Base-by-base conservation (phyloP, 1,140 invertebrate species). In the Hermetia illucens region DNA sequence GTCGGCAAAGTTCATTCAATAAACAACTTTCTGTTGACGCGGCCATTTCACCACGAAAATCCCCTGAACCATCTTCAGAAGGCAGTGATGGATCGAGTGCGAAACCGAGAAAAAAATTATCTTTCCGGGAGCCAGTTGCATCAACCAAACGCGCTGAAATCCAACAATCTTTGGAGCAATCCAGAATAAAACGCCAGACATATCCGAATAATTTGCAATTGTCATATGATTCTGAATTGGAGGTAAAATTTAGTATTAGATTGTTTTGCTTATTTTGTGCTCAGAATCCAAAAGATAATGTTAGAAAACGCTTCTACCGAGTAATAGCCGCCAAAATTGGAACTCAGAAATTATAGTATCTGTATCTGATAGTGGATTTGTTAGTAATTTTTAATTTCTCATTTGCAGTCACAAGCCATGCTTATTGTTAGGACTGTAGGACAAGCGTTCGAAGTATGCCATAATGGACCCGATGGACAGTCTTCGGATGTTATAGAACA, bases 391-490 rank as follows among this genome's bases (percentile, higher is more conserved):
- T 36, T 18, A 22, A 33, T 45, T 51, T 63, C 43, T 47, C 48
- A n/a, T 43, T 70, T 72, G 30, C 77, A 98, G 93, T 93, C 82
- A 63, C 91, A 97, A 70, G 94, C 94, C 4, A 93, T 96, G 87
- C 73, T 84, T 51, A 88, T 98, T 47, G 94, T 98, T 25, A 74
- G 93, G 51, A 98, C 93, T 1, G 91, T 98, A 43, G 93, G 94
- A 21, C 93, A 98, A 67, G 94, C 94, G 15, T 98, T 98, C 68
- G 94, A 98, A 68, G 91, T 98, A 54, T 97, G 92, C 70, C 92
- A 98, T 74, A 95, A 95, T 46, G 66, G 72, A 43, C 70, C 71
- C 38, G 72, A 75, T 48, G 69, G 71, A 41, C 61, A 67, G 36
- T 73, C 66, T 27, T 65, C 68, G 43, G 71, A 71, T 48, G 53